Evolutionary conservation across 2,888 invertebrate genomes (phyloP).

Genomic region (Plebejus melissa): DNA sequence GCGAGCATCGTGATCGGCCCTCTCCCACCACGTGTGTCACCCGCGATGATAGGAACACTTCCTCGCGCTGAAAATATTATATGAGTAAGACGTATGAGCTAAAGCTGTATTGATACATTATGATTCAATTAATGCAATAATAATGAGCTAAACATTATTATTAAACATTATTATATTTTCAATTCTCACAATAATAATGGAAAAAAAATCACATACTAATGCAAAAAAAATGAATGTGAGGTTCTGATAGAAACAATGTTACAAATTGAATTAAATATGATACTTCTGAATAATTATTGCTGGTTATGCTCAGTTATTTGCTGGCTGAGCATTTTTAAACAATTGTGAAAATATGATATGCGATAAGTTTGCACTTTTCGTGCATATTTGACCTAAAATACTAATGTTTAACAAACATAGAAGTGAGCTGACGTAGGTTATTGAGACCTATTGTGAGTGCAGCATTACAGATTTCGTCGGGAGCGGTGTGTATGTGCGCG

Average conservation of each 20-base stretch:
- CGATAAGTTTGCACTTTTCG: background rate
- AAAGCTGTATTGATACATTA: background rate
- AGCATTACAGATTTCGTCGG: constrained; percentile 23
- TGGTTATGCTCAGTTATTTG: background rate
- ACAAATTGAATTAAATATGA: background rate
- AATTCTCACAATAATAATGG: background rate
- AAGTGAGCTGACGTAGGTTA: constrained; percentile 19
- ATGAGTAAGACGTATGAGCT: background rate
- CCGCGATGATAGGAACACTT: constrained; percentile 79
- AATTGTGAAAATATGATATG: background rate
- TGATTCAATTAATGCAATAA: background rate
- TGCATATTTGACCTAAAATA: constrained; percentile 16
- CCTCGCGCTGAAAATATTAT: constrained; percentile 72
- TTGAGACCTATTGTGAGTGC: constrained; percentile 1
- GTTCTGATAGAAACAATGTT: background rate
- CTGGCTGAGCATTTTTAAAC: background rate
- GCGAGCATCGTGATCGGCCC: constrained; percentile 59
- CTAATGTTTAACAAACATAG: constrained; percentile 7
- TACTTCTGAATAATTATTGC: background rate
- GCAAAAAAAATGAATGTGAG: background rate
- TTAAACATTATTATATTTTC: background rate
- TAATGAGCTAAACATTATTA: background rate
- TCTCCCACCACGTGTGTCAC: constrained; percentile 72
- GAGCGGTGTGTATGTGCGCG: constrained; percentile 32
- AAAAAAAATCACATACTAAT: background rate